Evolutionary conservation across 2,797 vertebrate species (phyloP), one percentile per base, ranked within the genome.

Genomic region (Sylvia borin): DNA sequence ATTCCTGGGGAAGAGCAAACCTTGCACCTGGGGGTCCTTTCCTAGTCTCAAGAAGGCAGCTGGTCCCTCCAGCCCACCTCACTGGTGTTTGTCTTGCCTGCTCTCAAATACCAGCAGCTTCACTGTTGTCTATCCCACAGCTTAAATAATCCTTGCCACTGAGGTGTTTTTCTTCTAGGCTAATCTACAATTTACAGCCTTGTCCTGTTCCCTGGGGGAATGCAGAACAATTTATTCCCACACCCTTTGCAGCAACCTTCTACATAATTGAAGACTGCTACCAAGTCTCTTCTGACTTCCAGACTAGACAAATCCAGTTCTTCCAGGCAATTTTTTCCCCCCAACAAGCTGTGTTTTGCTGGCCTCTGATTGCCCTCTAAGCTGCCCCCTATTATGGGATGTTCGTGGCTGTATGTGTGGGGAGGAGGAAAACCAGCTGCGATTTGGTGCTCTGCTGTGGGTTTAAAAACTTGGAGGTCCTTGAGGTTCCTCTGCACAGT

Each of bases 131-230:
- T 74, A 1, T 77, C 75, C 51, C 5, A 4, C 68, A 66, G 17
- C 9, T 95, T 32, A 87, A 92, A 73, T 74, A 64, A 85, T 82
- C 72, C 86, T 74, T 43, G 60, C 86, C 47, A 10, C 25, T 4
- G 29, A 70, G 27, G 10, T 16, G 31, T 47, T 50, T 47, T 32
- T 54, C 36, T 27, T 4, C 24, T 15, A 22, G 18, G 12, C 74
- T 89, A 87, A 89, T 89, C 60, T 86, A 76, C 70, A 73, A 68
- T 94, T 91, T 88, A 90, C 78, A 91, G 90, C 68, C 91, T 74
- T 19, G 68, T 93, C 90, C 93, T 77, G 7, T 34, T 93, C 90
- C 85, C 82, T 0, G 27, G 47, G 82, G 89, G 90, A 78, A 61
- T 65, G 57, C 78, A 83, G 78, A 2, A 24, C 61, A 61, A 77